Evolutionary conservation across 2,797 vertebrate species (phyloP).

Genomic region (Girardinus metallicus): DNA sequence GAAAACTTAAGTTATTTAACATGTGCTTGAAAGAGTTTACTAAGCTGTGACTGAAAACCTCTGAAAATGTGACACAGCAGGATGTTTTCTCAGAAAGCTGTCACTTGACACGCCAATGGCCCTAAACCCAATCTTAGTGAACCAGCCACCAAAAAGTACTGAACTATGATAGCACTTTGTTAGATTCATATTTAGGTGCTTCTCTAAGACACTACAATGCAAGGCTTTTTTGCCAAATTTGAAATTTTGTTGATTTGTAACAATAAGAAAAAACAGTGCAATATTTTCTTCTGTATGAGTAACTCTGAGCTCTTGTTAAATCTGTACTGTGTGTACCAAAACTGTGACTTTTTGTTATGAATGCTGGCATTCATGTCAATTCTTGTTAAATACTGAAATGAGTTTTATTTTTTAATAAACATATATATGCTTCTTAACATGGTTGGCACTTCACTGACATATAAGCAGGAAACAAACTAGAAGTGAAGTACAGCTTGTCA

Average conservation of each 20-base stretch:
- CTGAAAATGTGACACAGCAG: neutral
- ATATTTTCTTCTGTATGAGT: neutral
- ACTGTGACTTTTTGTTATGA: slow-evolving; percentile 58
- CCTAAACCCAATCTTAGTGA: neutral
- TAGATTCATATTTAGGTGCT: neutral
- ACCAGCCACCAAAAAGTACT: neutral
- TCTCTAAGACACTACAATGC: neutral
- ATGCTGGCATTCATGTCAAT: slow-evolving; percentile 76
- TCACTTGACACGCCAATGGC: neutral
- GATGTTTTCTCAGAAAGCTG: slow-evolving; percentile 13
- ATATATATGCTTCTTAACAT: neutral
- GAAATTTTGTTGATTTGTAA: slow-evolving; percentile 11
- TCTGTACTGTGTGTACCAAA: slow-evolving; percentile 13
- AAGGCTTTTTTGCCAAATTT: neutral
- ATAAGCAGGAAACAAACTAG: neutral
- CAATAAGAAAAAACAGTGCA: neutral
- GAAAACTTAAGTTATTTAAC: neutral
- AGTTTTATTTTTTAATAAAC: slow-evolving; percentile 7
- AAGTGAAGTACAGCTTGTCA: neutral
- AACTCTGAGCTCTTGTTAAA: slow-evolving; percentile 39
- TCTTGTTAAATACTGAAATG: slow-evolving; percentile 18
- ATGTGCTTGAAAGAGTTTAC: neutral
- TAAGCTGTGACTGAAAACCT: neutral
- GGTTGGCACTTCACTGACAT: neutral
- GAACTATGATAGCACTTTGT: neutral